A percentile compares a stretch with the other conserved stretches of the same genome.
Evolutionary conservation across 92 coral and sea anemone species (phyloP).

Genomic region (Hydrozoanthus gracilis): DNA sequence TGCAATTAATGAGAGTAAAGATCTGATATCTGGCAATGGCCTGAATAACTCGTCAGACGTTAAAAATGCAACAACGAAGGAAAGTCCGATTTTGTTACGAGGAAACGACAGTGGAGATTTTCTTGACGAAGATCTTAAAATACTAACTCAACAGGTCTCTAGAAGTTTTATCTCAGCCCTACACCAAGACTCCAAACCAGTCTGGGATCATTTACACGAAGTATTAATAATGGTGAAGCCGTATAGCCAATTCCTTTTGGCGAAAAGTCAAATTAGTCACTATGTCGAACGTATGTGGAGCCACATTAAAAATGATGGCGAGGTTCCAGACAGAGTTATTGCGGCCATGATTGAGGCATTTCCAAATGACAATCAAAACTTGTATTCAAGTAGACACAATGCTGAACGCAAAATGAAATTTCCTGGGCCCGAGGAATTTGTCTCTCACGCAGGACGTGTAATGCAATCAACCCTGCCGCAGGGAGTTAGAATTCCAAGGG

Average conservation of each 20-base stretch:
- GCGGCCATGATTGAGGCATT: constrained; percentile 65
- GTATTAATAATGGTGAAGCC: constrained; percentile 82
- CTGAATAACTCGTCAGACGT: constrained; percentile 20
- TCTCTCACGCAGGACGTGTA: constrained; percentile 51
- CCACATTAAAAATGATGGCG: constrained; percentile 59
- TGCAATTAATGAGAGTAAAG: constrained; percentile 74
- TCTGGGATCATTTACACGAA: constrained; percentile 89
- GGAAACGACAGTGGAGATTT: constrained; percentile 56
- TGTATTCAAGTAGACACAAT: constrained; percentile 40
- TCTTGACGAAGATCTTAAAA: constrained; percentile 60
- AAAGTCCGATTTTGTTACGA: constrained; percentile 35
- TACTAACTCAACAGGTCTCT: constrained; percentile 76
- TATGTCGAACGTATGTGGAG: constrained; percentile 83
- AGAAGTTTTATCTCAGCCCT: constrained; percentile 84
- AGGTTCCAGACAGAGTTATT: constrained; percentile 60
- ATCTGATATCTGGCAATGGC: constrained; percentile 70
- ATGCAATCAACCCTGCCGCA: constrained; percentile 42
- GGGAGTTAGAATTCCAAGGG: constrained; percentile 79
- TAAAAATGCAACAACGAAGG: constrained; percentile 43
- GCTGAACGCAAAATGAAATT: constrained; percentile 64
- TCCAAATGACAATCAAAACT: constrained; percentile 62
- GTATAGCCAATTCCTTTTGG: constrained; percentile 71
- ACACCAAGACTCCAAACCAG: constrained; percentile 72
- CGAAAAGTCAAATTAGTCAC: constrained; percentile 76
- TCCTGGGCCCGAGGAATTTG: constrained; percentile 70